Base-by-base conservation (phyloP, 1,140 invertebrate species). In the Plectrocnemia conspersa region DNA sequence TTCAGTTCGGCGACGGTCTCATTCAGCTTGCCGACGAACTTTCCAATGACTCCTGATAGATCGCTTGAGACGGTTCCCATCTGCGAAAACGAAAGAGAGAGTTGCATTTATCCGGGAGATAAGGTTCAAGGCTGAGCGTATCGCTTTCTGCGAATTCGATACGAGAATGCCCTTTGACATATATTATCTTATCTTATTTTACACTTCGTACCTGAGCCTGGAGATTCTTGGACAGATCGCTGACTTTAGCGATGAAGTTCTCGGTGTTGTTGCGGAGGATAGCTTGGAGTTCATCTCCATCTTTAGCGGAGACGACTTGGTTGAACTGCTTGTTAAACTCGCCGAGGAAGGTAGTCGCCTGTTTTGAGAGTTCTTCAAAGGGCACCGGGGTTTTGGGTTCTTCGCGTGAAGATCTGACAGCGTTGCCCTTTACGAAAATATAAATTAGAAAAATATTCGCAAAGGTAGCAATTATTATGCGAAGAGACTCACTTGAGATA, bases 211-310 rank as follows among this genome's bases (percentile, higher is more conserved):
- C 60, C 60, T 56, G 32, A 7, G 48, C 38, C 25, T 55, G 48
- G 1, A 58, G 25, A 38, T 38, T 44, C 25, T 58, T 62, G 52
- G 52, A 46, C 25, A 58, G 27, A 7, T 58, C 56, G 13, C 3
- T n/a, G 21, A 62, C 42, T 27, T 32, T 44, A 15, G n/a, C 10
- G 29, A 54, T 41, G 36, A 62, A 55, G 9, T n/a, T 48, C 38
- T 58, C 33, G 15, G 60, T 62, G 56, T 54, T 62, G 48, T 52
- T 58, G 2, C 23, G n/a, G 38, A 58, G 21, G 24, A 58, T 62
- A 15, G 18, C 38, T 32, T 58, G 47, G 15, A 55, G 42, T 33
- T 55, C 33, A 1, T 49, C 16, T 3, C 23, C 40, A 33, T 62
- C 56, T 32, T 58, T 58, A 36, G 60, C 56, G 7, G 19, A 23